Conservation (phyloP, 2,797 vertebrate species). For the Crocidura indochinensis region DNA sequence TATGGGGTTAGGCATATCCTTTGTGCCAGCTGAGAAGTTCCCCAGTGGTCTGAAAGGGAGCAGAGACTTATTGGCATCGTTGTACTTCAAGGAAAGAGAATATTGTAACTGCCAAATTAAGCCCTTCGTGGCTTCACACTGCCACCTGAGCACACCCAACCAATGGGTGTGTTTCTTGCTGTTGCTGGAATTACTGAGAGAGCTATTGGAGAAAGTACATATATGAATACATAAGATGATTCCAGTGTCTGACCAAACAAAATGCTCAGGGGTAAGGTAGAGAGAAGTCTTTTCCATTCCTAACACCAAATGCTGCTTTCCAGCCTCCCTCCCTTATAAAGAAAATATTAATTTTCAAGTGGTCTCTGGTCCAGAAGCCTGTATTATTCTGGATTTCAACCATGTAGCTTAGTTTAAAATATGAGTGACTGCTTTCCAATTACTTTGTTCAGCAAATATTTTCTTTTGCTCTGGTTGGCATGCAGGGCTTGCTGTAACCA, state of each 20-base stretch:
- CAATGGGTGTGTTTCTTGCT: slow-evolving; percentile 53
- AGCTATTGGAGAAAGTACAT: slow-evolving; percentile 66
- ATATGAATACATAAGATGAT: slow-evolving; percentile 23
- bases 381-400: slow-evolving; percentile 80
- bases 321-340: slow-evolving; percentile 32
- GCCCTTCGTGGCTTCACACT: slow-evolving; percentile 52
- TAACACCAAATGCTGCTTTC: slow-evolving; percentile 69
- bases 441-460: slow-evolving; percentile 82
- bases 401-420: slow-evolving; percentile 79
- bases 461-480: slow-evolving; percentile 81
- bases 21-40: background rate
- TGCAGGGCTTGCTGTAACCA: slow-evolving; percentile 58
- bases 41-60: slow-evolving; percentile 15
- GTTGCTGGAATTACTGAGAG: slow-evolving; percentile 74
- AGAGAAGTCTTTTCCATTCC: slow-evolving; percentile 69
- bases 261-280: slow-evolving; percentile 50
- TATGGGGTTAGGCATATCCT: background rate
- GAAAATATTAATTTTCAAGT: slow-evolving; percentile 79
- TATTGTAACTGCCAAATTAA: background rate
- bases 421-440: slow-evolving; percentile 78
- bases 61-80: background rate
- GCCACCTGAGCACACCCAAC: slow-evolving; percentile 15
- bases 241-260: slow-evolving; percentile 76
- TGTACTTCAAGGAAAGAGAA: background rate
- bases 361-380: slow-evolving; percentile 76